phyloP scores from a whole-genome alignment of 2,888 invertebrate genomes.

The Lydus trimaculatus region DNA sequence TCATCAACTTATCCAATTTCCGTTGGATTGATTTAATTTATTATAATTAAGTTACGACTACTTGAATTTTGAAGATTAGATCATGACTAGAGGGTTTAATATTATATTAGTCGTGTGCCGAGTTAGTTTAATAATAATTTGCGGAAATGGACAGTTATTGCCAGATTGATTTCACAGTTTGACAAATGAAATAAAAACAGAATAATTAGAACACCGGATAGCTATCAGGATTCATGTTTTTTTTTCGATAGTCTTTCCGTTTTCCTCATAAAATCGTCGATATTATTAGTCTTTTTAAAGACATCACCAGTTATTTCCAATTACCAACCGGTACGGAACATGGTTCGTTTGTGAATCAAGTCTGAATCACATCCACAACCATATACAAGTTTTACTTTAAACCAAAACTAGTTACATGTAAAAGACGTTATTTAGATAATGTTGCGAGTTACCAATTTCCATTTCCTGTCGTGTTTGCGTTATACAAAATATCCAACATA shows the following conservation, averaged over 20 bases:
- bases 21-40: constrained; percentile 6
- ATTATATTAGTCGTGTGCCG: constrained; percentile 18
- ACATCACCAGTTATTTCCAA: constrained; percentile 16
- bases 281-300: constrained; percentile 6
- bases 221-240: background rate
- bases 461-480: constrained; percentile 40
- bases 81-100: background rate
- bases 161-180: background rate
- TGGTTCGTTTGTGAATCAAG: constrained; percentile 18
- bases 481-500: constrained; percentile 37
- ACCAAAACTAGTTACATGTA: background rate
- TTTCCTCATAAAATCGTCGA: constrained; percentile 13
- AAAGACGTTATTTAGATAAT: constrained; percentile 5
- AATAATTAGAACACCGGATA: constrained; percentile 7
- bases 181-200: background rate
- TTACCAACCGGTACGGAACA: constrained; percentile 11
- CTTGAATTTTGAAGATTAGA: constrained; percentile 9
- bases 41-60: constrained; percentile 1
- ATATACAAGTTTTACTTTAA: background rate
- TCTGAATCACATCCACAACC: constrained; percentile 2
- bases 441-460: constrained; percentile 43
- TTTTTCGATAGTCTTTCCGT: background rate
- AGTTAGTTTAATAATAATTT: background rate
- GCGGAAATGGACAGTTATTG: constrained; percentile 28
- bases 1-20: constrained; percentile 11